Percentiles rank a stretch among this genome's conserved stretches.
phyloP scores from a whole-genome alignment of 2,888 invertebrate species.

The Lasioglossum calceatum region DNA sequence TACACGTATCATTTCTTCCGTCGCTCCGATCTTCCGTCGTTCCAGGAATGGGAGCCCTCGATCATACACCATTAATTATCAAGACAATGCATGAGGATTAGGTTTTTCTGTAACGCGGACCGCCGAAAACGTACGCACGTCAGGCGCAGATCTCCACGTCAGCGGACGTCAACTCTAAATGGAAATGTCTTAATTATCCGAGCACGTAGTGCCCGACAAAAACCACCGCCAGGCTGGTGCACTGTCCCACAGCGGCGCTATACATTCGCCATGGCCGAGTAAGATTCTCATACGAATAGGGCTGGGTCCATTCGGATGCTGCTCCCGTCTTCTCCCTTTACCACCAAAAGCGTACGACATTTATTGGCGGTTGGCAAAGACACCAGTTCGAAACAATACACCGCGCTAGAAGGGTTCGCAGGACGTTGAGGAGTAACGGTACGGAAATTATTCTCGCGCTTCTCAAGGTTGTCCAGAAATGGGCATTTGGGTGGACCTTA shows the following conservation, averaged over 20 bases:
- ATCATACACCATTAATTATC: conserved; percentile 75
- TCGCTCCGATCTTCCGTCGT: conserved; percentile 63
- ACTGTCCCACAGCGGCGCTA: conserved; percentile 33
- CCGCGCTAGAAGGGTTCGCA: neutral
- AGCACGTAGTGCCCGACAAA: conserved; percentile 74
- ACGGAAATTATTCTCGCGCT: neutral
- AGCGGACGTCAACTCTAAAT: conserved; percentile 79
- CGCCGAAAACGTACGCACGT: conserved; percentile 61
- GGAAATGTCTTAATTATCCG: conserved; percentile 82
- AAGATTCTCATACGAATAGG: conserved; percentile 45
- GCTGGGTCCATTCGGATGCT: conserved; percentile 30
- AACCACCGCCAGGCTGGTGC: conserved; percentile 28
- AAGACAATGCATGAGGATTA: conserved; percentile 70
- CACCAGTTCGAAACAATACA: conserved; percentile 31
- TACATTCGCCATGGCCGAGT: conserved; percentile 34
- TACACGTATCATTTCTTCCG: conserved; percentile 51
- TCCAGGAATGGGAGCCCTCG: conserved; percentile 62
- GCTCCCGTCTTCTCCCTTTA: conserved; percentile 36
- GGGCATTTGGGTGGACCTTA: neutral
- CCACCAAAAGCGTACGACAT: conserved; percentile 53
- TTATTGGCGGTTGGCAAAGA: conserved; percentile 45
- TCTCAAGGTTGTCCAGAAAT: neutral
- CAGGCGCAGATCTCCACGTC: conserved; percentile 71
- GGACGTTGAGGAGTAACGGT: neutral
- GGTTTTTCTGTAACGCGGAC: conserved; percentile 63